A percentile compares a stretch with the other conserved stretches of the same genome.
These are phyloP conservation scores for Pipistrellus pygmaeus DNA, from an alignment of 2,797 vertebrate genomes.

Conservation along the genomic window DNA sequence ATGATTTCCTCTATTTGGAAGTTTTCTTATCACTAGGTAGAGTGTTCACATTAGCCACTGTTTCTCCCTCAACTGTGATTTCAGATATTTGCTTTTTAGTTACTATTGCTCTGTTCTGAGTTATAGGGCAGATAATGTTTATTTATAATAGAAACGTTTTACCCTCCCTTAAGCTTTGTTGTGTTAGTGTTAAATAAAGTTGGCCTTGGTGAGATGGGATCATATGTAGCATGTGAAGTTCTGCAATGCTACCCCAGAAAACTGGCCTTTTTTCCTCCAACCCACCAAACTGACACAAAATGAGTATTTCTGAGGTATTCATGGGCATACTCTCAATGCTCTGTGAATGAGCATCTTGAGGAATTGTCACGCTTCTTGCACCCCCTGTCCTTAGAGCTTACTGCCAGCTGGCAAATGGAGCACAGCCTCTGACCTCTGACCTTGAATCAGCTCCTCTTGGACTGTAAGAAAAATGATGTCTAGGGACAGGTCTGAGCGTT, in stretches of 20 bases:
- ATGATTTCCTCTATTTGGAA: not conserved
- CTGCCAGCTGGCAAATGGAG: constrained; percentile 79
- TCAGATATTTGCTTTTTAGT: constrained; percentile 51
- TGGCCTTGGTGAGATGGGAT: constrained; percentile 55
- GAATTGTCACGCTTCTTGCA: constrained; percentile 72
- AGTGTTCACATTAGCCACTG: not conserved
- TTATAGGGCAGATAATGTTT: constrained; percentile 55
- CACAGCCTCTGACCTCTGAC: constrained; percentile 75
- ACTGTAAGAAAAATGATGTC: constrained; percentile 80
- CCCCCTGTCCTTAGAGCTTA: constrained; percentile 73
- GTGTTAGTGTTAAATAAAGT: constrained; percentile 63
- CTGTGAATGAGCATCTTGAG: constrained; percentile 68
- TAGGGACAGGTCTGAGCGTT: constrained; percentile 73
- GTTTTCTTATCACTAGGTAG: constrained; percentile 14
- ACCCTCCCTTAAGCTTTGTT: constrained; percentile 39
- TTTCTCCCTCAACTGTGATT: constrained; percentile 26
- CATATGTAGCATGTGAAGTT: constrained; percentile 28
- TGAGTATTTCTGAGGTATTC: constrained; percentile 58
- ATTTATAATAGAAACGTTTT: constrained; percentile 64
- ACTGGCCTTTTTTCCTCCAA: constrained; percentile 54
- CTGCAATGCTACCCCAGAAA: constrained; percentile 41
- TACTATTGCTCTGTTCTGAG: constrained; percentile 51
- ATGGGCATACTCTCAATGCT: constrained; percentile 40
- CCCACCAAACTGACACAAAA: constrained; percentile 67
- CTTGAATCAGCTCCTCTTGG: constrained; percentile 72